Base-by-base conservation (phyloP, 2,888 invertebrate species). In the Entomobrya proxima region DNA sequence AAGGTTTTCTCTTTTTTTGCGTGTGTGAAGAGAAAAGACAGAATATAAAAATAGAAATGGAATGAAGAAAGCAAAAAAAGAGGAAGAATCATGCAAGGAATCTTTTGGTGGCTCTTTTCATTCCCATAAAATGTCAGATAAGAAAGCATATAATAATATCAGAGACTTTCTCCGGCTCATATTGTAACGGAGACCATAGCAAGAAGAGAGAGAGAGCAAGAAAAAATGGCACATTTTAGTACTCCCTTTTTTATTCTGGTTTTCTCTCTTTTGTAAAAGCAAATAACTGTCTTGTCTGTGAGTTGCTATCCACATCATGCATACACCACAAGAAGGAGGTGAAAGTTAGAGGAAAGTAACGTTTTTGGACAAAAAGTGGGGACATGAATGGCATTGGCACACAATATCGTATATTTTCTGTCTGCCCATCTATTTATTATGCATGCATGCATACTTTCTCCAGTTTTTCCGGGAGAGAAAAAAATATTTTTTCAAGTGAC, bases 101-200 rank as follows among this genome's bases (percentile, higher is more conserved):
- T 76, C 52, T 58, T 30, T 72, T 80, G 44, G 61, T 77, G 27
- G 64, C n/a, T 69, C 6, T 83, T 67, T 75, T 77, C 83, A 85
- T 82, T 85, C 82, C 88, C 89, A 89, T 89, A 89, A 89, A 89
- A 88, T 86, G 88, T 88, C 89, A 88, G 88, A 89, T 89, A 89
- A 89, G n/a, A n/a, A n/a, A n/a, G n/a, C n/a, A n/a, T n/a, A n/a
- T n/a, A n/a, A n/a, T n/a, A n/a, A n/a, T n/a, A n/a, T n/a, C n/a
- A n/a, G n/a, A n/a, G 87, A 75, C 52, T 75, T 75, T 50, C 44
- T 44, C 50, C 15, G 32, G n/a, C n/a, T 52, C 64, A 77, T 77
- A 77, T 75, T 75, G 13, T 67, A 35, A 30, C n/a, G 40, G 27
- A 55, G 32, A 76, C 37, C 24, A 75, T 37, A 61, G 61, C 21